Evolutionary conservation across 2,888 invertebrate species (phyloP), one percentile per base, ranked within the genome.

Genomic region (Baccha elongata): DNA sequence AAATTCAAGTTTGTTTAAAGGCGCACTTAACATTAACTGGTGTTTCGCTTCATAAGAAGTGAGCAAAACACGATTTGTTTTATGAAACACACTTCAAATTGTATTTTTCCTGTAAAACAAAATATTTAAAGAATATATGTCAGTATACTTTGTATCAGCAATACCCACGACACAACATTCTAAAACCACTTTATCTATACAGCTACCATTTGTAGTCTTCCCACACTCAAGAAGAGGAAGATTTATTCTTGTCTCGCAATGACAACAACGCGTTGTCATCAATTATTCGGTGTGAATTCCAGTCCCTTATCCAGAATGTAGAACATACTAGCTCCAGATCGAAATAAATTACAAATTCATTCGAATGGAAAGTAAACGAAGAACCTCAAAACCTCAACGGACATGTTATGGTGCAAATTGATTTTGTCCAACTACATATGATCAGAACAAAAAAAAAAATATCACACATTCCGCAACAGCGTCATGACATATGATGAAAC

Each of bases 291-390:
- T 53, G 69, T 53, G 60, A 64, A 76, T 68, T 67, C 67, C 73
- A 83, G 73, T 48, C 50, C 44, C 44, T 37, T 29, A n/a, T 17
- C 0, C 29, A 58, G 29, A 69, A n/a, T 71, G 65, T 75, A 42
- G 68, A 62, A 83, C 71, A 65, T 13, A 64, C 50, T 7, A 5
- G 17, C 8, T 69, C 15, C n/a, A 40, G 64, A 58, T 37, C 15
- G 29, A 40, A 72, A 72, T 76, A 76, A 72, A 76, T 76, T 81
- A 72, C 83, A 78, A n/a, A 73, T 78, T 44, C 78, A 83, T 73
- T 83, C 72, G 73, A 58, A 78, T 48, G 17, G 19, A 21, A 10
- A 15, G 17, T 6, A 17, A 29, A 64, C 11, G 23, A 58, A 35
- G 32, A 76, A 29, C 40, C 15, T 15, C 15, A 10, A 42, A 69